These are phyloP conservation scores for Orchesella cincta DNA, from an alignment of 1,140 invertebrate genomes.

Conservation along the genomic window DNA sequence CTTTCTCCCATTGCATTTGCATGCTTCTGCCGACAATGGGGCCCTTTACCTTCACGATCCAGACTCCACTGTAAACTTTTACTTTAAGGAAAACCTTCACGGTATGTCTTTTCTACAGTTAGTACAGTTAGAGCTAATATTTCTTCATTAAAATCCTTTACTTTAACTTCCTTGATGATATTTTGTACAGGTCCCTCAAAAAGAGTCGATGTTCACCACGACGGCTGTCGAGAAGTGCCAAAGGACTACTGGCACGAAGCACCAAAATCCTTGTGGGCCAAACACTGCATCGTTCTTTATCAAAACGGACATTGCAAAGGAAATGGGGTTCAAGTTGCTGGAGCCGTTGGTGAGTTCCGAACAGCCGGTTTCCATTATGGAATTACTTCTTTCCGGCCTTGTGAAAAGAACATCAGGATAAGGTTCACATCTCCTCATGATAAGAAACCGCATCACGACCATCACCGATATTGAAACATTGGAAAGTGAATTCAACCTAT, in stretches of 20 bases:
- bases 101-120: conserved; percentile 13
- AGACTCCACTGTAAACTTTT: conserved; percentile 25
- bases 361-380: conserved; percentile 29
- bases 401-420: conserved; percentile 31
- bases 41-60: neutral
- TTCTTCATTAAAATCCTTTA: neutral
- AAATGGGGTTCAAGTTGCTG: conserved; percentile 29
- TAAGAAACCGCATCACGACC: conserved; percentile 4
- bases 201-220: neutral
- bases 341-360: conserved; percentile 22
- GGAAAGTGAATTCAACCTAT: no score
- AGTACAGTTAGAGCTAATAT: neutral
- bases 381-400: conserved; percentile 28
- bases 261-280: conserved; percentile 25
- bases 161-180: neutral
- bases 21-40: conserved; percentile 5
- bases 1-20: neutral
- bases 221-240: conserved; percentile 28
- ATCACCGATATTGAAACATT: neutral
- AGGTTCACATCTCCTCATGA: neutral
- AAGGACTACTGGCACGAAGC: conserved; percentile 26
- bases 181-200: conserved; percentile 20
- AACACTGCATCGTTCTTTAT: conserved; percentile 33
- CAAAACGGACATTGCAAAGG: conserved; percentile 34
- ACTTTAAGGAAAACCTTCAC: conserved; percentile 21